Base-by-base conservation (phyloP, 2,797 vertebrate species). In the Taeniopygia guttata region DNA sequence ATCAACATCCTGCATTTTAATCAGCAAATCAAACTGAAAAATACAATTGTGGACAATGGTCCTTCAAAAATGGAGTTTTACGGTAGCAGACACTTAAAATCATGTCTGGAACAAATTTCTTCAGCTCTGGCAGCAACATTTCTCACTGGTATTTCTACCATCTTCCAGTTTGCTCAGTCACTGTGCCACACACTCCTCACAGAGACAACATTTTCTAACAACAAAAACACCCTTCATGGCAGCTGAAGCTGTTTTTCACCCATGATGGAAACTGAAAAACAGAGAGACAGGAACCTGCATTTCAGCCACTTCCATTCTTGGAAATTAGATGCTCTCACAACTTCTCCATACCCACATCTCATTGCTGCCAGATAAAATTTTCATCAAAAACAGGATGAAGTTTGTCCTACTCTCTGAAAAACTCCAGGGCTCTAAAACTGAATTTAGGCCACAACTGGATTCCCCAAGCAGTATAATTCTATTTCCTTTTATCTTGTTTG, bases 231-330 rank as follows among this genome's bases (percentile, higher is more conserved):
- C 43, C 45, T 7, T 55, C 29, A 40, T 30, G 56, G 63, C 83
- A 93, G 67, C 60, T 76, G 48, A 91, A 93, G 60, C 42, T 95
- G 67, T 60, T 94, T 94, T 93, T 90, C 52, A 69, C 60, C 67
- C 81, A 34, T 0, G 0, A 60, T 48, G 17, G 87, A 92, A 95
- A 91, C 52, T 13, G 15, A 91, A 89, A 91, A 77, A 32, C 52
- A 76, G 48, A 76, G 48, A 89, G 69, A 88, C 60, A 48, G 85
- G 52, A 94, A 90, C 75, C 59, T 84, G 81, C 42, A 66, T 49
- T 87, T 94, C 29, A 84, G 83, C 63, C 70, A 73, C 83, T 90
- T 96, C 60, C 63, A 78, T 82, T 95, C 89, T 82, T 92, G 85
- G 87, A 93, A 58, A 91, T 70, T 5, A 67, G 69, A 93, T 32